These are phyloP conservation scores for Crambe crambe DNA, from an alignment of 37 sponge, comb jelly and placozoan species.

Conservation along the genomic window DNA sequence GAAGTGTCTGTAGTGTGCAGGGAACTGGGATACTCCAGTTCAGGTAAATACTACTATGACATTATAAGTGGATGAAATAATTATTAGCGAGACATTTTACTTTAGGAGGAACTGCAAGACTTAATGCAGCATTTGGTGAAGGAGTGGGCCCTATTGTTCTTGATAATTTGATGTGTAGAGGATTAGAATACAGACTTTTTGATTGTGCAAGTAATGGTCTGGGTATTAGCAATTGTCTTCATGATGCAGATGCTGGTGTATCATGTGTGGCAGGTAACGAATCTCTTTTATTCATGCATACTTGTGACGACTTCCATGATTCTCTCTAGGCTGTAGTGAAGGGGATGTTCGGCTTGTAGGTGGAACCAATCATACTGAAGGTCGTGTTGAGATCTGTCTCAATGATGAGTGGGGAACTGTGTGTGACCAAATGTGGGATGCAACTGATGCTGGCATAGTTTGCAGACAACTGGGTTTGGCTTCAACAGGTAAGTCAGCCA, in stretches of 20 bases:
- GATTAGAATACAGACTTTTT: background rate
- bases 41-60: no score
- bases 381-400: background rate
- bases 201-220: background rate
- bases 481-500: background rate
- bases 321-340: background rate
- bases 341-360: background rate
- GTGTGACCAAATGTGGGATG: background rate
- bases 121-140: no score
- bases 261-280: background rate
- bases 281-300: background rate
- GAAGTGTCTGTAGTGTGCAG: no score
- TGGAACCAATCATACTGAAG: background rate
- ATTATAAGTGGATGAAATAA: no score
- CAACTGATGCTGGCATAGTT: background rate
- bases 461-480: background rate
- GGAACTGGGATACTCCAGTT: no score
- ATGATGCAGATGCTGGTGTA: background rate
- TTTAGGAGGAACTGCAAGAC: no score
- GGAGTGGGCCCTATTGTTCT: background rate
- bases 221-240: background rate
- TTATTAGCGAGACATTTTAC: no score
- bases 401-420: background rate
- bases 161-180: background rate
- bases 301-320: background rate